Conservation (phyloP, 2,888 invertebrate genomes). For the Chydorus sphaericus region DNA sequence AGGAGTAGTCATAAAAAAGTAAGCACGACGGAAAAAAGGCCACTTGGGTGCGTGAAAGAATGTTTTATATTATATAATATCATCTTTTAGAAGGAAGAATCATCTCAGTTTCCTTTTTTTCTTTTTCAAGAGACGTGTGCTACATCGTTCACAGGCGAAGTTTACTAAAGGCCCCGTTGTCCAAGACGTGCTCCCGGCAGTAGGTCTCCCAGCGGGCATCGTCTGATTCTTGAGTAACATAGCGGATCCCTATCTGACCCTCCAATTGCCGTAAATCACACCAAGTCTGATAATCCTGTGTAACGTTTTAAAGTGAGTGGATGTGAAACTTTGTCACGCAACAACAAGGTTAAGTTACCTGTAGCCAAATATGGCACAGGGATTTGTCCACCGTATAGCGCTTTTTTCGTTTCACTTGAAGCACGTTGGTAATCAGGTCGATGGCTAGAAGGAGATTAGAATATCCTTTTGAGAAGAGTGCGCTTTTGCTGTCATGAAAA, state of each 20-base stretch:
- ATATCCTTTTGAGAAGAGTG: too few species aligned
- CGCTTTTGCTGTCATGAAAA: too few species aligned
- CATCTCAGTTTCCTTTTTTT: too few species aligned
- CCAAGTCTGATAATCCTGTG: constrained; percentile 87
- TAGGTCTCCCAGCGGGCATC: constrained; percentile 72
- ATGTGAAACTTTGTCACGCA: too few species aligned
- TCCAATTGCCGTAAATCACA: constrained; percentile 81
- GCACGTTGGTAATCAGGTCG: constrained; percentile 90
- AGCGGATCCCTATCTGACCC: constrained; percentile 56
- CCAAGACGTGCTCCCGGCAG: constrained; percentile 28
- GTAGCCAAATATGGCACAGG: constrained; percentile 85
- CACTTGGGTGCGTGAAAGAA: too few species aligned
- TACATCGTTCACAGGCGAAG: too few species aligned
- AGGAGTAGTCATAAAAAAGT: too few species aligned
- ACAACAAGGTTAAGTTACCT: constrained; percentile 41
- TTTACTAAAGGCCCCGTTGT: too few species aligned
- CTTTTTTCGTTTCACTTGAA: constrained; percentile 93
- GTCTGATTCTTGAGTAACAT: constrained; percentile 82
- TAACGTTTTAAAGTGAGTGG: constrained; percentile 15
- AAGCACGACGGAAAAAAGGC: too few species aligned
- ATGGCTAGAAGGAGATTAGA: constrained; percentile 54
- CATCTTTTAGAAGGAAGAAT: too few species aligned
- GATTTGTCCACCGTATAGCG: constrained; percentile 93
- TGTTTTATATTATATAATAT: too few species aligned
- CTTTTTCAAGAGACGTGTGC: too few species aligned